Conservation (phyloP, 2,113 vertebrate genomes). For the Parotia lawesii region DNA sequence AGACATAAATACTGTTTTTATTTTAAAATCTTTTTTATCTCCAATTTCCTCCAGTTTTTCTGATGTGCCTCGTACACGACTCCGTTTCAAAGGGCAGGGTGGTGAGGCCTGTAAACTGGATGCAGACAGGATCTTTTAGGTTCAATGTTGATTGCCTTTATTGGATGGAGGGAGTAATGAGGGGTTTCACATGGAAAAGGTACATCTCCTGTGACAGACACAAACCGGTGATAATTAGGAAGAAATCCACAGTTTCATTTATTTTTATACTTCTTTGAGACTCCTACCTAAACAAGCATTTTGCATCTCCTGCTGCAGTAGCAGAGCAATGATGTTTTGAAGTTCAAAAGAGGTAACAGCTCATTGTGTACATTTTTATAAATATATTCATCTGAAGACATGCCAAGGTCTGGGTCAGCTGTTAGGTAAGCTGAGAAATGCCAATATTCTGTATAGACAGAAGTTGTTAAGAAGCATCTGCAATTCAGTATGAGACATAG, state of each 20-base stretch:
- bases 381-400: background rate
- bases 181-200: background rate
- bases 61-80: background rate
- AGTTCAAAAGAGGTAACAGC: background rate
- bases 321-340: background rate
- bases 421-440: background rate
- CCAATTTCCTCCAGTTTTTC: conserved; percentile 12
- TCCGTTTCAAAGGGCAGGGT: conserved; percentile 18
- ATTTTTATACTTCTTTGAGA: background rate
- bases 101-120: background rate
- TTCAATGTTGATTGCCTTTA: background rate
- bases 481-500: background rate
- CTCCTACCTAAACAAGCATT: background rate
- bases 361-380: background rate
- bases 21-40: conserved; percentile 36
- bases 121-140: background rate
- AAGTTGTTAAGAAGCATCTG: background rate
- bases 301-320: background rate
- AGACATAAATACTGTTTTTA: conserved; percentile 16
- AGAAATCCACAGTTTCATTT: background rate
- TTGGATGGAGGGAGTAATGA: background rate
- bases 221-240: background rate
- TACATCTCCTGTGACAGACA: conserved; percentile 6
- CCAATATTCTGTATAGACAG: background rate
- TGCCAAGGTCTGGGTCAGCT: background rate